These are phyloP conservation scores for Pteria penguin DNA, from an alignment of 2,888 invertebrate species.

Conservation along the genomic window DNA sequence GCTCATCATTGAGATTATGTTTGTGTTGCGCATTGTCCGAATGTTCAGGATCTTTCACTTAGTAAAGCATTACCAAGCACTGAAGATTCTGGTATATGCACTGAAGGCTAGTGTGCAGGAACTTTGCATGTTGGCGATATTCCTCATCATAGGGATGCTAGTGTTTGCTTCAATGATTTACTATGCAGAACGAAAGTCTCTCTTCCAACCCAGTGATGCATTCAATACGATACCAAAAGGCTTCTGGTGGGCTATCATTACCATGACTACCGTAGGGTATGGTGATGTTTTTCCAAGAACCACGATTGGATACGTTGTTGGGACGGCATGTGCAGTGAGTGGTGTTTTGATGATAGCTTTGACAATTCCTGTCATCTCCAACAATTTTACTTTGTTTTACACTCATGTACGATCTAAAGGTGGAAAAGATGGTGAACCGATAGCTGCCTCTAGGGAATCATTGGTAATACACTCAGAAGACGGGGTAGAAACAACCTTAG, in stretches of 20 bases:
- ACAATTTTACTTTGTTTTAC: constrained; percentile 79
- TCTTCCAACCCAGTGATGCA: constrained; percentile 57
- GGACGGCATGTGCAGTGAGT: constrained; percentile 75
- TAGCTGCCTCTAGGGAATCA: constrained; percentile 22
- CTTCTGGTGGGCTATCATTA: constrained; percentile 81
- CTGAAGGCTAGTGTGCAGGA: constrained; percentile 80
- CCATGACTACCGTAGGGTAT: constrained; percentile 79
- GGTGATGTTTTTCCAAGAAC: constrained; percentile 76
- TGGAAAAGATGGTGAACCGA: constrained; percentile 32
- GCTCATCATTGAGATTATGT: constrained; percentile 79
- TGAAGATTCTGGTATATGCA: constrained; percentile 80
- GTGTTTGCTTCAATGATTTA: constrained; percentile 79
- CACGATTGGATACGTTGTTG: constrained; percentile 75
- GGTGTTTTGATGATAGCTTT: constrained; percentile 77
- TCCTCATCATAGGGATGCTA: constrained; percentile 79
- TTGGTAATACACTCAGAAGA: constrained; percentile 42
- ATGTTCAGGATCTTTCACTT: constrained; percentile 81
- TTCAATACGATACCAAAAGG: constrained; percentile 79
- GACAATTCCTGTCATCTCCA: constrained; percentile 79
- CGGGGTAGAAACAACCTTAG: constrained; percentile 23
- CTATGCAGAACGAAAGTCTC: constrained; percentile 78
- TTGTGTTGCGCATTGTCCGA: constrained; percentile 81
- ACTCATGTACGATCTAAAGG: constrained; percentile 74
- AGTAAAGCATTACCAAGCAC: constrained; percentile 81
- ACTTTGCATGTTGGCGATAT: constrained; percentile 78